Conservation (phyloP, 92 coral and sea anemone genomes). For the Siderastrea radians region DNA sequence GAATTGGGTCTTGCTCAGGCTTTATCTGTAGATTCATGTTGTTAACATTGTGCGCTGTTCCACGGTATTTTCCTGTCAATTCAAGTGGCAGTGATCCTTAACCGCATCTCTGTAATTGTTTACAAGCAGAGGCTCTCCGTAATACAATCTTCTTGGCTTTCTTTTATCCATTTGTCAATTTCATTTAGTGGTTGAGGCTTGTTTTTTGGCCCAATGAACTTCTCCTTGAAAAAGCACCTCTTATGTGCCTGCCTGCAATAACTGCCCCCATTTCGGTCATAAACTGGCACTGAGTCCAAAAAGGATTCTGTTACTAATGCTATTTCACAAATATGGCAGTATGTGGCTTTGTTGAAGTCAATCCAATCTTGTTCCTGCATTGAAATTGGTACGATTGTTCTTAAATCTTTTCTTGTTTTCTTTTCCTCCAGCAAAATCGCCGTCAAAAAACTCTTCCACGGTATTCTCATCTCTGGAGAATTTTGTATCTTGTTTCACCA, state of each 20-base stretch:
- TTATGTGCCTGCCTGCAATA: neutral
- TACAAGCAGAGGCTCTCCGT: neutral
- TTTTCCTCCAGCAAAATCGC: neutral
- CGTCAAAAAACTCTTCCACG: neutral
- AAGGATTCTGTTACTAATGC: neutral
- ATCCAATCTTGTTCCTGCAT: neutral
- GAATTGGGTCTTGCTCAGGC: neutral
- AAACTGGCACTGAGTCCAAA: neutral
- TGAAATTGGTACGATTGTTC: neutral
- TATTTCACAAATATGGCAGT: slow-evolving; percentile 6
- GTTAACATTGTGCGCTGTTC: slow-evolving; percentile 16
- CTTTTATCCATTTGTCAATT: neutral
- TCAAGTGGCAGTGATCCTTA: slow-evolving; percentile 31
- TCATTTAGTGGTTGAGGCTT: neutral
- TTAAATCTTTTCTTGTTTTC: neutral
- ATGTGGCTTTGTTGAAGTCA: neutral
- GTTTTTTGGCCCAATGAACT: neutral
- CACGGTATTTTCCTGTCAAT: slow-evolving; percentile 25
- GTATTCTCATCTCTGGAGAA: neutral
- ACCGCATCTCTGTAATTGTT: neutral
- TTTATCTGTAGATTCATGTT: slow-evolving; percentile 4
- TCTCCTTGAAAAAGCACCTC: neutral
- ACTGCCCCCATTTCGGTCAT: neutral
- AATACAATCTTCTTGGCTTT: neutral
- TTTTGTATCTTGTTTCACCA: neutral